Evolutionary conservation across 2,113 vertebrate species (phyloP), one percentile per base, ranked within the genome.

Genomic region (Smithornis capensis): DNA sequence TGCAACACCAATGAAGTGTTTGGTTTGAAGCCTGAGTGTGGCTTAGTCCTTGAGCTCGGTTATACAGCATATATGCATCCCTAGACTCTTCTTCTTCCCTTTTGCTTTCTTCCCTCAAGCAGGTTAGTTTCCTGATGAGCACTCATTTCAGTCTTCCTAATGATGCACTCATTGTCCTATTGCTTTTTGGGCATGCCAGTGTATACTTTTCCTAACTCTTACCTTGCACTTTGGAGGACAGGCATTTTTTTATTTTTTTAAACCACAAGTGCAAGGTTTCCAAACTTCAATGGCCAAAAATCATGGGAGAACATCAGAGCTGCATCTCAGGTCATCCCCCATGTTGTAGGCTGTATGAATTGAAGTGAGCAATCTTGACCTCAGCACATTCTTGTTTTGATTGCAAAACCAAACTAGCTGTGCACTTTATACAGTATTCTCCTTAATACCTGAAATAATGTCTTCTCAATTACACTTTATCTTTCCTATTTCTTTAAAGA

Each of bases 401-500:
- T 84, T 89, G 62, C 60, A 82, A 81, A 94, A 67, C 29, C 27
- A 83, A 86, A 27, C 55, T 83, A 47, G 8, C 78, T 70, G 28
- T 92, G 92, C 92, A 97, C 92, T 97, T 97, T 88, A 95, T 78
- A 22, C 37, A 56, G 18, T 53, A 22, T 83, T 92, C 29, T 95
- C 29, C 53, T 47, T 93, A 50, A 53, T 83, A 74, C 7, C 50
- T 92, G 63, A 86, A 90, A 69, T 74, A 69, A 18, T 82, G n/a
- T 82, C 5, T 69, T 60, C 35, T 10, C 8, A 79, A 24, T 86
- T 57, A 87, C 9, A 74, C 42, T 95, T 93, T 65, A 40, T 49
- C 65, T 88, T 93, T 70, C 60, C 35, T 82, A 8, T 83, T 64
- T 55, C 71, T 55, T 92, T 65, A 63, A 87, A 55, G 16, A 5